Evolutionary conservation across 2,888 invertebrate genomes (phyloP).

Genomic region (Frankliniella fusca): DNA sequence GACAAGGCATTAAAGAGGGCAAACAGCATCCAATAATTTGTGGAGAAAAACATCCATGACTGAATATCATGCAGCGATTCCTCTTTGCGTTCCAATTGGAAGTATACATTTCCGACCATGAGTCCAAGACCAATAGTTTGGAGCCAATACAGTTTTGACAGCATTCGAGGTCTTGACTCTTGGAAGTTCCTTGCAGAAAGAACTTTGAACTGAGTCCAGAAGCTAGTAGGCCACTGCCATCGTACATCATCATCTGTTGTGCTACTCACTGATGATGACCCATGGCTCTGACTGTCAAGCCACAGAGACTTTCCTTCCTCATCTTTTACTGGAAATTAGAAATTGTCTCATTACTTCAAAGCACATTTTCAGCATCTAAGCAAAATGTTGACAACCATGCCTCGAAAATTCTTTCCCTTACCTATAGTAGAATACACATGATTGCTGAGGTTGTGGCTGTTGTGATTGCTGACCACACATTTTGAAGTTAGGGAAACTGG

Average conservation of each 20-base stretch:
- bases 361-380: not conserved
- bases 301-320: slow-evolving; percentile 64
- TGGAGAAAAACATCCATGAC: slow-evolving; percentile 81
- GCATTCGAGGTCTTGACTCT: slow-evolving; percentile 69
- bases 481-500: not conserved
- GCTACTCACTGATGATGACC: slow-evolving; percentile 60
- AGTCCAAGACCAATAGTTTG: slow-evolving; percentile 68
- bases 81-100: slow-evolving; percentile 69
- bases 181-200: slow-evolving; percentile 60
- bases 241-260: slow-evolving; percentile 59
- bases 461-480: slow-evolving; percentile 5
- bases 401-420: not conserved
- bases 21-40: slow-evolving; percentile 78
- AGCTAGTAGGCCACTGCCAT: slow-evolving; percentile 70
- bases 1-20: slow-evolving; percentile 72
- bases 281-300: slow-evolving; percentile 66
- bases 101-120: slow-evolving; percentile 73
- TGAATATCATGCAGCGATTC: slow-evolving; percentile 71
- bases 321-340: slow-evolving; percentile 51
- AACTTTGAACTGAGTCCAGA: slow-evolving; percentile 70
- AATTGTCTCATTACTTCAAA: not conserved
- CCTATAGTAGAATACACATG: slow-evolving; percentile 17
- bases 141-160: slow-evolving; percentile 71
- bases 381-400: not conserved
- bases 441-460: slow-evolving; percentile 18